Conservation (phyloP, 2,888 invertebrate genomes). For the Nudaria mundana region DNA sequence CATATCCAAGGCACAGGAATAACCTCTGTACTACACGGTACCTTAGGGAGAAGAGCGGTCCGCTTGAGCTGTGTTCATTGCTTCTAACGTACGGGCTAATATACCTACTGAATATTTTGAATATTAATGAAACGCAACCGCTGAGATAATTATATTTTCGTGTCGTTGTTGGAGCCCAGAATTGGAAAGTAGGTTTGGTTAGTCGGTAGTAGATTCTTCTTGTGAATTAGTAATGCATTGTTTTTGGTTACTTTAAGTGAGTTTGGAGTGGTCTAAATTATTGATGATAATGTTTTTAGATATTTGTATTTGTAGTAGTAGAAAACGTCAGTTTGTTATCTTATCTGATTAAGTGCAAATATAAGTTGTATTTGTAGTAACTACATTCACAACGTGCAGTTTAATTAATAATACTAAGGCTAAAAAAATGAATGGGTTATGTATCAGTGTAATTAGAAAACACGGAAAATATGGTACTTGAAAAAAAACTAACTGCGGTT, state of each 20-base stretch:
- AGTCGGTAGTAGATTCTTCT: slow-evolving; percentile 23
- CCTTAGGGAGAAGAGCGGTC: slow-evolving; percentile 27
- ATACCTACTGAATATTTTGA: slow-evolving; percentile 53
- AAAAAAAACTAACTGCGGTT: no score
- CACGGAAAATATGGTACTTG: no score
- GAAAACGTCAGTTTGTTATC: no score
- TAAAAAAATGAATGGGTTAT: no score
- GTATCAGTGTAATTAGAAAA: no score
- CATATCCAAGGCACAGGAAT: slow-evolving; percentile 30
- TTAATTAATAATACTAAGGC: no score
- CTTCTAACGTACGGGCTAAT: slow-evolving; percentile 46
- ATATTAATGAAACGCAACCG: slow-evolving; percentile 48
- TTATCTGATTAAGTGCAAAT: not conserved
- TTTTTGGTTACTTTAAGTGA: slow-evolving; percentile 20
- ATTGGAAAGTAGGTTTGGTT: slow-evolving; percentile 23
- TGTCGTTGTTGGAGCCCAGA: slow-evolving; percentile 32
- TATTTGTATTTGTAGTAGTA: slow-evolving; percentile 1
- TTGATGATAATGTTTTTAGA: slow-evolving; percentile 3
- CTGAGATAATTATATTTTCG: slow-evolving; percentile 41
- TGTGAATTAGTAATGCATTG: slow-evolving; percentile 32
- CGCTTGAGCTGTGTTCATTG: slow-evolving; percentile 36
- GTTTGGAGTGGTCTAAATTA: slow-evolving; percentile 8
- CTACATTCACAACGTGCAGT: no score
- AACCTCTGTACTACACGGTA: slow-evolving; percentile 12
- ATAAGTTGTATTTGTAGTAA: not conserved